A percentile compares a stretch with the other conserved stretches of the same genome.
Evolutionary conservation across 2,888 invertebrate species (phyloP).

Genomic region (Tachystola acroxantha): DNA sequence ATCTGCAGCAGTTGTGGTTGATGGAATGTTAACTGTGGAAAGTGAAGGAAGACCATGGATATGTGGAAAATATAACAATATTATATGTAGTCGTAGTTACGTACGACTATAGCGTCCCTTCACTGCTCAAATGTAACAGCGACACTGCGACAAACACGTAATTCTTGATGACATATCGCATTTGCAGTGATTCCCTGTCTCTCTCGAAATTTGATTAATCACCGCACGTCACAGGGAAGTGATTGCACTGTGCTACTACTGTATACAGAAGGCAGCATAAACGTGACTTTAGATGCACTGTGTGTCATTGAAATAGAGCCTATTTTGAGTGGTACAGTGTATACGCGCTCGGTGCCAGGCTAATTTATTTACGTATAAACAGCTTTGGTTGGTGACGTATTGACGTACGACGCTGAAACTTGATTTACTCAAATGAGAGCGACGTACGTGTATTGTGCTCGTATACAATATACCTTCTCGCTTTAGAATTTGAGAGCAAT

Average conservation of each 20-base stretch:
- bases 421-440: constrained; percentile 5
- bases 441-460: neutral
- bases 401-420: constrained; percentile 16
- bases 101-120: too few relatives aligned
- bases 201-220: constrained; percentile 25
- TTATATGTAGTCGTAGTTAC: too few relatives aligned
- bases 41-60: too few relatives aligned
- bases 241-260: constrained; percentile 12
- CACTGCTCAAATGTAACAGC: too few relatives aligned
- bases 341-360: constrained; percentile 14
- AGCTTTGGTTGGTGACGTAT: constrained; percentile 12
- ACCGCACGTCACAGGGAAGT: constrained; percentile 18
- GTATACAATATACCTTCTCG: neutral
- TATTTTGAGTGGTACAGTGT: neutral
- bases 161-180: constrained; percentile 2
- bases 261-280: neutral
- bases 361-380: constrained; percentile 27
- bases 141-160: neutral
- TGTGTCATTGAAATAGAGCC: neutral
- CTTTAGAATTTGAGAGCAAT: neutral
- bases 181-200: constrained; percentile 10
- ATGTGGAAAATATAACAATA: too few relatives aligned
- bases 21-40: too few relatives aligned
- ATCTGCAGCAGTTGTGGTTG: too few relatives aligned
- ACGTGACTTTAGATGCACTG: neutral